phyloP scores from a whole-genome alignment of 1,140 invertebrate genomes.

The Samia ricini region DNA sequence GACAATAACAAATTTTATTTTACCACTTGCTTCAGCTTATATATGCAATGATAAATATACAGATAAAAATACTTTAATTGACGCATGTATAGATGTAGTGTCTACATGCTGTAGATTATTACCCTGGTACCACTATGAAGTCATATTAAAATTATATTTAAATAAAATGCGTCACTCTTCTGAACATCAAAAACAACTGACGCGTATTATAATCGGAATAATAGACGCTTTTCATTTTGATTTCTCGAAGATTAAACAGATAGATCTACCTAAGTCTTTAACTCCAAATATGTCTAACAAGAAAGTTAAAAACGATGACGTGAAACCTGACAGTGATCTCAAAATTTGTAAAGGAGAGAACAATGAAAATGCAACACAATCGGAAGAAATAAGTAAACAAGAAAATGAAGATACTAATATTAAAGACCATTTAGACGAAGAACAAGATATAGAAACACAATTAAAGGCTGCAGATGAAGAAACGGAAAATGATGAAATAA shows the following conservation, averaged over 20 bases:
- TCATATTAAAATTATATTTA: slow-evolving; percentile 89
- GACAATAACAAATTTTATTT: slow-evolving; percentile 89
- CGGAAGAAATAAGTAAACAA: slow-evolving; percentile 21
- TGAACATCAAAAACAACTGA: slow-evolving; percentile 89
- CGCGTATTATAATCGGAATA: slow-evolving; percentile 89
- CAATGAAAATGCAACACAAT: slow-evolving; percentile 14
- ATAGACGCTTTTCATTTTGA: slow-evolving; percentile 97
- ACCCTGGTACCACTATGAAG: slow-evolving; percentile 93
- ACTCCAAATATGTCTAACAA: slow-evolving; percentile 15
- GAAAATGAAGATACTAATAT: slow-evolving; percentile 28
- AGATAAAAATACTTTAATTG: slow-evolving; percentile 89
- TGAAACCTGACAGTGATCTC: slow-evolving; percentile 9
- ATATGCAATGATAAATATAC: slow-evolving; percentile 87
- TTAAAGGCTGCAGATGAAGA: slow-evolving; percentile 47
- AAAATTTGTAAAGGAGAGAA: slow-evolving; percentile 15
- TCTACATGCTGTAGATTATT: slow-evolving; percentile 86
- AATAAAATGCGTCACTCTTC: slow-evolving; percentile 82
- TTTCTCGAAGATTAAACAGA: slow-evolving; percentile 81
- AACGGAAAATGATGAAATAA: slow-evolving; percentile 50
- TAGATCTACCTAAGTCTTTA: slow-evolving; percentile 59
- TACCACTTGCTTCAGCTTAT: slow-evolving; percentile 90
- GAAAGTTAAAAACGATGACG: background rate
- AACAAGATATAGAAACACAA: slow-evolving; percentile 45
- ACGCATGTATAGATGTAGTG: slow-evolving; percentile 88
- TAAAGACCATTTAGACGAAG: slow-evolving; percentile 35